phyloP scores from a whole-genome alignment of 2,888 invertebrate species.

The Blastobasis lacticolella region DNA sequence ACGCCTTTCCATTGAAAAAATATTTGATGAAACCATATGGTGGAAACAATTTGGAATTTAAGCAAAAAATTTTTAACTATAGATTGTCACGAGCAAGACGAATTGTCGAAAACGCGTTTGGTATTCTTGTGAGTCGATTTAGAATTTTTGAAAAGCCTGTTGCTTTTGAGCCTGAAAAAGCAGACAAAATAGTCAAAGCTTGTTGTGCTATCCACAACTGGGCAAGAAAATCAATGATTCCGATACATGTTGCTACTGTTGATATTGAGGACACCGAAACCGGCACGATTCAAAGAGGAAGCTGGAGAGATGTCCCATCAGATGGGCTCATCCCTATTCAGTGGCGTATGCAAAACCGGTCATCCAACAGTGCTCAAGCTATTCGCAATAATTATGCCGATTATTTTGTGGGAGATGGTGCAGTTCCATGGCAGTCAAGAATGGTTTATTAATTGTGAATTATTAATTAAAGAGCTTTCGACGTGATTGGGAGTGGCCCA shows the following conservation, averaged over 20 bases:
- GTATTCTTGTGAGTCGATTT: constrained; percentile 8
- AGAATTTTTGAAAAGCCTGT: constrained; percentile 11
- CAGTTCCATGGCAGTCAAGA: constrained; percentile 1
- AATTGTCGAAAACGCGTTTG: constrained; percentile 3
- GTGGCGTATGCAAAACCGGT: not conserved
- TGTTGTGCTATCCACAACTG: constrained; percentile 14
- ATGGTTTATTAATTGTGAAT: constrained; percentile 1
- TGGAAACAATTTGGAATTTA: constrained; percentile 7
- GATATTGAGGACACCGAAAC: constrained; percentile 2
- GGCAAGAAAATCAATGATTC: constrained; percentile 13
- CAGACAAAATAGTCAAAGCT: constrained; percentile 13
- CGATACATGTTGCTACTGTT: constrained; percentile 14
- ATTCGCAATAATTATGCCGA: constrained; percentile 1
- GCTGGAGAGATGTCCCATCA: constrained; percentile 7
- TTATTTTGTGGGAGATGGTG: constrained; percentile 2
- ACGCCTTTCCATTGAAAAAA: constrained; percentile 12
- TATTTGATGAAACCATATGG: constrained; percentile 11
- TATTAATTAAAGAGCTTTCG: no score
- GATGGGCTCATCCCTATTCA: constrained; percentile 6
- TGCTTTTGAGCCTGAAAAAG: constrained; percentile 12
- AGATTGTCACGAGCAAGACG: constrained; percentile 5
- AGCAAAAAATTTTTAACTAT: constrained; percentile 11
- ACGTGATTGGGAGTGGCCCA: no score
- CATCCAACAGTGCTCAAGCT: not conserved
- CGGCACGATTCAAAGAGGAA: constrained; percentile 4